Evolutionary conservation across 2,888 invertebrate species (phyloP).

Genomic region (Polyommatus iphigenia): DNA sequence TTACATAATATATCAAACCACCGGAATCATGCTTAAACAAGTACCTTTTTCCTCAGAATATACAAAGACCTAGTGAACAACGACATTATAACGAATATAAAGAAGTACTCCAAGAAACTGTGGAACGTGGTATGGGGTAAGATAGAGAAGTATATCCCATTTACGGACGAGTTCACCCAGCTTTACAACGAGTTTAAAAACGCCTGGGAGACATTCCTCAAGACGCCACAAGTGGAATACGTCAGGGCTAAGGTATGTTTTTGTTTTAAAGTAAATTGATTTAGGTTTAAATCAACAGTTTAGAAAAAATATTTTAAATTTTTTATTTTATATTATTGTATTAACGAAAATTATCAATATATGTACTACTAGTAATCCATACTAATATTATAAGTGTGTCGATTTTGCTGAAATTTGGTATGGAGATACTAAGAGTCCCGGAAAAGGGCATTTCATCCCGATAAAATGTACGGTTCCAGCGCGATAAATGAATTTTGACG

Average conservation of each 20-base stretch:
- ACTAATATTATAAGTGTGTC: no score
- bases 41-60: slow-evolving; percentile 62
- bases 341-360: no score
- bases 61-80: slow-evolving; percentile 89
- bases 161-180: slow-evolving; percentile 67
- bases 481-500: no score
- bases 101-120: slow-evolving; percentile 85
- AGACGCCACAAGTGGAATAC: slow-evolving; percentile 69
- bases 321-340: no score
- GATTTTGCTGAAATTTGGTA: no score
- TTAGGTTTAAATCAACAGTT: not conserved
- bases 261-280: not conserved
- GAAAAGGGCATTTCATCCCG: no score
- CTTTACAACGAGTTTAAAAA: slow-evolving; percentile 66
- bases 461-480: no score
- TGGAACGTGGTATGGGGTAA: slow-evolving; percentile 77
- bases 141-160: slow-evolving; percentile 70
- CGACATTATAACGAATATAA: slow-evolving; percentile 88
- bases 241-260: slow-evolving; percentile 64
- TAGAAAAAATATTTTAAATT: no score
- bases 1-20: no score
- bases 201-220: slow-evolving; percentile 69
- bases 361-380: no score
- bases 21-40: no score
- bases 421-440: no score